Percentiles rank a stretch among this genome's conserved stretches.
phyloP scores from a whole-genome alignment of 2,113 vertebrate genomes.

The Callaeas wilsoni region DNA sequence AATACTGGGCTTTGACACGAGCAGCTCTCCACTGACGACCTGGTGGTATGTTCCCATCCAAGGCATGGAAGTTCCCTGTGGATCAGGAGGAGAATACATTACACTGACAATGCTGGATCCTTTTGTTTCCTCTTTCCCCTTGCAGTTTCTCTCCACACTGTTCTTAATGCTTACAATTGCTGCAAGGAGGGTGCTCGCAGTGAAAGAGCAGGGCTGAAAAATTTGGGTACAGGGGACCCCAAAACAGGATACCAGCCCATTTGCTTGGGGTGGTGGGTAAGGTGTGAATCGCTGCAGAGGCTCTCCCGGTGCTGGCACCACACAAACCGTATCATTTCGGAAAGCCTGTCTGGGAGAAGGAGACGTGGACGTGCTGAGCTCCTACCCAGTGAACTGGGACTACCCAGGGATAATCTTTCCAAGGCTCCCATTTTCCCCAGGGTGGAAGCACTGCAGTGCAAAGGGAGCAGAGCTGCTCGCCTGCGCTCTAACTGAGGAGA shows the following conservation, averaged over 20 bases:
- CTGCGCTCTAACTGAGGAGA: slow-evolving; percentile 77
- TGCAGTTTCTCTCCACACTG: background rate
- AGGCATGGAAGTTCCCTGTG: slow-evolving; percentile 23
- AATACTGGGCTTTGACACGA: background rate
- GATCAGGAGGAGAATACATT: slow-evolving; percentile 30
- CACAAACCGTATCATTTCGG: accelerated
- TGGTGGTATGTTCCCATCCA: background rate
- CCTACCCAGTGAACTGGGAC: background rate
- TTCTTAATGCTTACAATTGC: background rate
- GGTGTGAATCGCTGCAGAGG: background rate
- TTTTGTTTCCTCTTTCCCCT: slow-evolving; percentile 25
- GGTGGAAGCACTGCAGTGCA: background rate
- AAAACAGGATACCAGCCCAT: background rate
- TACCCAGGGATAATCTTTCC: background rate
- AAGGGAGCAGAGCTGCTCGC: slow-evolving; percentile 53
- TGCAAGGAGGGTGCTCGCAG: background rate
- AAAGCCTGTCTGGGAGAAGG: background rate
- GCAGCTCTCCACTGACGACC: background rate
- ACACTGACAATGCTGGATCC: background rate
- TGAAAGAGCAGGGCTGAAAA: background rate
- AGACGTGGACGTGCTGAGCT: background rate
- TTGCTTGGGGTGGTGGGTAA: background rate
- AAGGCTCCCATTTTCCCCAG: background rate
- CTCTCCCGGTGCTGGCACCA: background rate
- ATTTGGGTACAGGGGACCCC: background rate